Percentiles rank a stretch among this genome's conserved stretches.
phyloP scores from a whole-genome alignment of 2,113 vertebrate species.

The Sapajus apella region DNA sequence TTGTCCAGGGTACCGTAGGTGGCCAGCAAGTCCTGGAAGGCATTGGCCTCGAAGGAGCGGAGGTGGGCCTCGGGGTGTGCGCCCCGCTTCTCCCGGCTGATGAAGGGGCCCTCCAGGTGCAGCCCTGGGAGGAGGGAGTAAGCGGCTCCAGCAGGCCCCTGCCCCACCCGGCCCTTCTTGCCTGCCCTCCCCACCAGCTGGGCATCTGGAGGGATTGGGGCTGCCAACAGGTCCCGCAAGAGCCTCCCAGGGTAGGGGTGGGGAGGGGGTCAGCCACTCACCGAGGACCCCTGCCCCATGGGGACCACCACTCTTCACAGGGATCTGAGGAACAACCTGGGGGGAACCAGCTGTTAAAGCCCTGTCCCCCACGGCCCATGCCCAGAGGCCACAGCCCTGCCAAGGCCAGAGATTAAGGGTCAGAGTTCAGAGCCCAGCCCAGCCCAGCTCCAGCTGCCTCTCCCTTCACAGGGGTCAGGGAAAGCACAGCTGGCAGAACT shows the following conservation, averaged over 20 bases:
- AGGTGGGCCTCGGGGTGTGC: slow-evolving; percentile 92
- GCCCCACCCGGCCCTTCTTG: background rate
- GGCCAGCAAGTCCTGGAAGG: slow-evolving; percentile 87
- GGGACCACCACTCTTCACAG: slow-evolving; percentile 88
- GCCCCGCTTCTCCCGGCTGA: slow-evolving; percentile 94
- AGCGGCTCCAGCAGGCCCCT: background rate
- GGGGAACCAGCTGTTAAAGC: slow-evolving; percentile 74
- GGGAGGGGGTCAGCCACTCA: slow-evolving; percentile 79
- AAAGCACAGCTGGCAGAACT: background rate
- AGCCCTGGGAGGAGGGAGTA: slow-evolving; percentile 84
- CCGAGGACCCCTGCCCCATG: slow-evolving; percentile 94
- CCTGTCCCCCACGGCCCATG: background rate
- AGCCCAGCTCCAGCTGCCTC: background rate
- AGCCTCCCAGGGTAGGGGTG: background rate
- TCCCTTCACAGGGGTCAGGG: background rate
- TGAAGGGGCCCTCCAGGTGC: slow-evolving; percentile 97
- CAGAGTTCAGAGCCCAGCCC: background rate
- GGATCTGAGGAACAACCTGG: slow-evolving; percentile 94
- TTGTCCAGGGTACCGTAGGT: slow-evolving; percentile 91
- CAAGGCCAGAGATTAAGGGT: slow-evolving; percentile 34
- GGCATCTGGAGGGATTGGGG: background rate
- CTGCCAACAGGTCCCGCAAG: background rate
- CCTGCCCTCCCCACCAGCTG: slow-evolving; percentile 9
- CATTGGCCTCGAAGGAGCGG: slow-evolving; percentile 85
- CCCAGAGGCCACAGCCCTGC: slow-evolving; percentile 17